phyloP scores from a whole-genome alignment of 2,888 invertebrate species.

The Hypomecis punctinalis region DNA sequence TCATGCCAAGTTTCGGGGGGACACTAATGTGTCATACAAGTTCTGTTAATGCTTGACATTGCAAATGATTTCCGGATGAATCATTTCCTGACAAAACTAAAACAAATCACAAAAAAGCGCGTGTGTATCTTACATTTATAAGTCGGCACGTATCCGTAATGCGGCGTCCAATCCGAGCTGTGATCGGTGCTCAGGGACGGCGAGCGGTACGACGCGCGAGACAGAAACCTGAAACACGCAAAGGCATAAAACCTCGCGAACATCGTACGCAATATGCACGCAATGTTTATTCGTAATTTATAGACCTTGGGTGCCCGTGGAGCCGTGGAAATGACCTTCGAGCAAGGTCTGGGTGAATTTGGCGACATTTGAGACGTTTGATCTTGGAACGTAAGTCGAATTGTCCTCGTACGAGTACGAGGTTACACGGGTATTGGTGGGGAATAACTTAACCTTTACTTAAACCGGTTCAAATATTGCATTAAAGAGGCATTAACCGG shows the following conservation, averaged over 20 bases:
- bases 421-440: too few species aligned
- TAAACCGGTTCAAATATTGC: too few species aligned
- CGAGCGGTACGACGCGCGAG: conserved; percentile 70
- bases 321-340: neutral
- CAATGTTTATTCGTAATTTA: conserved; percentile 11
- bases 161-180: conserved; percentile 69
- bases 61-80: too few species aligned
- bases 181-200: conserved; percentile 69
- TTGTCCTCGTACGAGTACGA: too few species aligned
- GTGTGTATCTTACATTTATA: conserved; percentile 51
- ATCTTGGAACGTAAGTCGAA: neutral
- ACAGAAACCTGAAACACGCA: conserved; percentile 54
- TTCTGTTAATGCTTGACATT: too few species aligned
- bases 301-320: neutral
- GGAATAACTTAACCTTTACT: too few species aligned
- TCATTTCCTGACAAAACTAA: neutral
- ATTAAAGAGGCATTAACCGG: too few species aligned
- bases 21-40: too few species aligned
- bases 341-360: neutral
- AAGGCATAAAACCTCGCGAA: conserved; percentile 19
- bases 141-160: conserved; percentile 52
- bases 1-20: too few species aligned
- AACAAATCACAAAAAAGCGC: neutral
- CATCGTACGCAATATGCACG: neutral
- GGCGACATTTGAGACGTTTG: neutral